These are phyloP conservation scores for Drosophila melanica DNA, from an alignment of 1,140 invertebrate genomes.

Conservation along the genomic window DNA sequence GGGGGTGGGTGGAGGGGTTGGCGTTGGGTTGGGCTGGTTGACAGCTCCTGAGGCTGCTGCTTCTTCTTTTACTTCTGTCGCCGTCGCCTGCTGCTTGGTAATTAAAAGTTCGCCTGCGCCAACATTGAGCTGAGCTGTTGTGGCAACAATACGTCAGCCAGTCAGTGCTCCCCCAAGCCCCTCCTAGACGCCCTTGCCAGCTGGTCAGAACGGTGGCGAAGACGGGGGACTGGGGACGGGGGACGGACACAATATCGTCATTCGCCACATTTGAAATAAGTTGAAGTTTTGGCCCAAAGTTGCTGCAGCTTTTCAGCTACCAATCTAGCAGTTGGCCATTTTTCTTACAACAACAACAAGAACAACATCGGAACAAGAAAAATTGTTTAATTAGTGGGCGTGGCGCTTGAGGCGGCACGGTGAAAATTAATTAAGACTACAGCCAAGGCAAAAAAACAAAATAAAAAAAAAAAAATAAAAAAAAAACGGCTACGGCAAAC, in stretches of 20 bases:
- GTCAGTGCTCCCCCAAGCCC: too few species aligned
- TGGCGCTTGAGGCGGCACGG: slow-evolving; percentile 35
- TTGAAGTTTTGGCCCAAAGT: slow-evolving; percentile 65
- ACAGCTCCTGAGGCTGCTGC: slow-evolving; percentile 4
- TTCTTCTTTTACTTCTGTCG: slow-evolving; percentile 15
- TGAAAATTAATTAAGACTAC: slow-evolving; percentile 73
- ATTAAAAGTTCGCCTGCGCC: slow-evolving; percentile 75
- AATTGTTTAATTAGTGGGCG: slow-evolving; percentile 76
- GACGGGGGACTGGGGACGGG: too few species aligned
- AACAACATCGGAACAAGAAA: neutral
- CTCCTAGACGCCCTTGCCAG: slow-evolving; percentile 17
- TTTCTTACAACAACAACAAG: slow-evolving; percentile 16
- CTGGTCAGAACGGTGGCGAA: slow-evolving; percentile 19
- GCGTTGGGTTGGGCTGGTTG: neutral
- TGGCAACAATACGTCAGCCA: slow-evolving; percentile 75
- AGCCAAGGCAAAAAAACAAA: slow-evolving; percentile 37
- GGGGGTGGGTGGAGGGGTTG: neutral
- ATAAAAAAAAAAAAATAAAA: neutral
- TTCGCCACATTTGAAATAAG: slow-evolving; percentile 76
- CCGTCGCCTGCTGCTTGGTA: slow-evolving; percentile 68
- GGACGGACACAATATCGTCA: slow-evolving; percentile 29
- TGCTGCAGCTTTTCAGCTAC: slow-evolving; percentile 37
- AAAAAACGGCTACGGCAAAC: neutral
- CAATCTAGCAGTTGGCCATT: slow-evolving; percentile 26
- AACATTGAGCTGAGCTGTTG: slow-evolving; percentile 58